Percentiles rank a stretch among this genome's conserved stretches.
These are phyloP conservation scores for Ariolimax columbianus DNA, from an alignment of 2,888 invertebrate species.

Conservation along the genomic window DNA sequence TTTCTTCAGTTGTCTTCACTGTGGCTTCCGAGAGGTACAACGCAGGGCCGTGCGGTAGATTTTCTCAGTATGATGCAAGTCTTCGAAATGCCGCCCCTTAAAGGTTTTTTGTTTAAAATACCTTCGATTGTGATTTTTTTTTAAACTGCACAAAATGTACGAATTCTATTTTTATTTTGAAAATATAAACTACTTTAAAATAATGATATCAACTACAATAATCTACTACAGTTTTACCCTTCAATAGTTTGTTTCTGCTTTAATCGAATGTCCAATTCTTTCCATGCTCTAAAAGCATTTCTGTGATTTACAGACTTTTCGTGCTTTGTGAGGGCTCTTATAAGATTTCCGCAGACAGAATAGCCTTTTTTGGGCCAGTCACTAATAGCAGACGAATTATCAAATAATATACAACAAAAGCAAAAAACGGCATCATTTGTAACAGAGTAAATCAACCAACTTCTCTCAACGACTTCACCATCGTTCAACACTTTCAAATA, in stretches of 20 bases:
- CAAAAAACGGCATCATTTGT: neutral
- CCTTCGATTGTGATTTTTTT: no score
- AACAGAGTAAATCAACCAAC: conserved; percentile 5
- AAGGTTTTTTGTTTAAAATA: neutral
- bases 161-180: no score
- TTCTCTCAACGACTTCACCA: conserved; percentile 12
- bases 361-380: neutral
- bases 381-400: conserved; percentile 7
- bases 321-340: conserved; percentile 3
- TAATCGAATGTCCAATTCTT: neutral
- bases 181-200: no score
- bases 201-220: no score
- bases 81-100: neutral
- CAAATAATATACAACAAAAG: conserved; percentile 18
- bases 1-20: no score
- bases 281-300: neutral
- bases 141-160: no score
- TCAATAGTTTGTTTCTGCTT: neutral
- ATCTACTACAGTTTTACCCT: no score
- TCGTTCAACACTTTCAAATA: neutral
- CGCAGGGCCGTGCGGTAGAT: neutral
- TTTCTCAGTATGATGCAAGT: neutral
- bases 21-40: no score
- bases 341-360: conserved; percentile 3
- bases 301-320: conserved; percentile 12